Conservation (phyloP, 2,797 vertebrate species). For the Fistularia commersonii region DNA sequence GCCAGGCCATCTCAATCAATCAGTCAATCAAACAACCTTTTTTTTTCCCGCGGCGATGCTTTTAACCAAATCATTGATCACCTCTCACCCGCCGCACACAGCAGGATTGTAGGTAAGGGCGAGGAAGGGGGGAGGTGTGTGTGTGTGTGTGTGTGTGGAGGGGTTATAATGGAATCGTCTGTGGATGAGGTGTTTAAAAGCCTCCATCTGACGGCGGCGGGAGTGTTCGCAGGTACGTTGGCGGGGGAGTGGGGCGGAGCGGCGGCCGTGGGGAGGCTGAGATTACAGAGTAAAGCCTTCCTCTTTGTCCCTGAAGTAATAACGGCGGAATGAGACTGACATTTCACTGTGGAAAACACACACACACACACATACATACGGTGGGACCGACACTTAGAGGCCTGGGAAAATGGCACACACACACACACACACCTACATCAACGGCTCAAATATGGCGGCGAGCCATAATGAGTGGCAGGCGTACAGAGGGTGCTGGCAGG, state of each 20-base stretch:
- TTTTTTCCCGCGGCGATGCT: conserved; percentile 45
- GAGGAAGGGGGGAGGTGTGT: too few relatives aligned
- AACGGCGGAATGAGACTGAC: conserved; percentile 71
- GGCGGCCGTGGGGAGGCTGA: conserved; percentile 52
- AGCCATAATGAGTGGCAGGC: conserved; percentile 4
- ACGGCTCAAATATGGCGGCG: not conserved
- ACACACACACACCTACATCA: conserved; percentile 7
- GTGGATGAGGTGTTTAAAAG: conserved; percentile 54
- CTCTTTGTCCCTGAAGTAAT: conserved; percentile 71
- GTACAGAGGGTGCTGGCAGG: conserved; percentile 4
- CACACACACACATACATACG: conserved; percentile 21
- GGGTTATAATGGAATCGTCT: conserved; percentile 46
- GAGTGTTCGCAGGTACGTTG: conserved; percentile 41
- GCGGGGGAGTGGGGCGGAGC: conserved; percentile 41
- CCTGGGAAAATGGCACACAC: conserved; percentile 16
- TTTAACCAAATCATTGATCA: conserved; percentile 57
- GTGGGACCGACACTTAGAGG: too few relatives aligned
- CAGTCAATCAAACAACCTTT: conserved; percentile 63
- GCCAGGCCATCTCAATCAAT: conserved; percentile 59
- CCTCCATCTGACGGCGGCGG: conserved; percentile 21
- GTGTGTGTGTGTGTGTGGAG: too few relatives aligned
- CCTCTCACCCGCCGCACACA: conserved; percentile 41
- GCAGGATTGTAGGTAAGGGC: conserved; percentile 39
- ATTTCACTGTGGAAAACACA: conserved; percentile 67
- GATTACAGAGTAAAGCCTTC: conserved; percentile 64